phyloP scores from a whole-genome alignment of 2,797 vertebrate genomes.

The Loriculus beryllinus region DNA sequence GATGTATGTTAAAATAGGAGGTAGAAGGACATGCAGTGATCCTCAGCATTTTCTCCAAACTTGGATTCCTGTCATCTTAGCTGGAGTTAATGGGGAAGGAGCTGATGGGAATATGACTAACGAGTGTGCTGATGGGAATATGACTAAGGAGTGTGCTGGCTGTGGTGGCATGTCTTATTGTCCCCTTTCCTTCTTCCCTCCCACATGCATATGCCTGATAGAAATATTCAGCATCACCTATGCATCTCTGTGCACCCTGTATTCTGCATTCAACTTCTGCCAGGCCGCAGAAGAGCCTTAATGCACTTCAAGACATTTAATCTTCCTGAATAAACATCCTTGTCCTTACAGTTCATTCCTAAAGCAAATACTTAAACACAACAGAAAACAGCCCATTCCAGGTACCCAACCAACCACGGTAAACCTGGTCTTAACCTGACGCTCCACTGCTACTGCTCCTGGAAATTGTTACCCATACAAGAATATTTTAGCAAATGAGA shows the following conservation, averaged over 20 bases:
- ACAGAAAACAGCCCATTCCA: not conserved
- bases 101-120: not conserved
- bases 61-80: not conserved
- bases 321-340: not conserved
- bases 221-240: not conserved
- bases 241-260: accelerated
- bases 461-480: not conserved
- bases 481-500: not conserved
- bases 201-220: not conserved
- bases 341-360: not conserved
- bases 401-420: not conserved
- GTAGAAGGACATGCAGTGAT: not conserved
- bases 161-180: not conserved
- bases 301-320: not conserved
- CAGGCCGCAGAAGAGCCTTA: not conserved
- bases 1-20: not conserved
- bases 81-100: not conserved
- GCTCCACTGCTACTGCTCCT: not conserved
- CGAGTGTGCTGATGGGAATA: not conserved
- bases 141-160: not conserved
- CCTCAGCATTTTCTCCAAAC: not conserved
- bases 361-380: not conserved
- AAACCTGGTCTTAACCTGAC: not conserved
- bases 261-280: not conserved
- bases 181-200: not conserved